These are phyloP conservation scores for Stenotaenia linearis DNA, from an alignment of 2,888 invertebrate genomes.

Conservation along the genomic window DNA sequence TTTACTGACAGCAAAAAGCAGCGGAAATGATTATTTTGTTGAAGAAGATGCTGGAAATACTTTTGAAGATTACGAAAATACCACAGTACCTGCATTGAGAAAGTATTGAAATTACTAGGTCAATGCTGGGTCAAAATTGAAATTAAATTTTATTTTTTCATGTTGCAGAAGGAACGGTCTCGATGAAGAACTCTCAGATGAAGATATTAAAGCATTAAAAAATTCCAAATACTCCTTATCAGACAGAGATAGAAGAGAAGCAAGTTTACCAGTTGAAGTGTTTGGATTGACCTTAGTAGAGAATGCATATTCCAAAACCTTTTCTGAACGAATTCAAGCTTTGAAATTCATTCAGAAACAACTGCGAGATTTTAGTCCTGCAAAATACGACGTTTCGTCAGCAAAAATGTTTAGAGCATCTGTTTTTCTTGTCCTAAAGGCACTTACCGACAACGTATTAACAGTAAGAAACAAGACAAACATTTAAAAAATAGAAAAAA, in stretches of 20 bases:
- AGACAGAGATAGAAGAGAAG: conserved; percentile 55
- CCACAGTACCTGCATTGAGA: conserved; percentile 73
- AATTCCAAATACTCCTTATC: conserved; percentile 44
- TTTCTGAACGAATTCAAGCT: conserved; percentile 82
- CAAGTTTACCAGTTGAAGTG: conserved; percentile 80
- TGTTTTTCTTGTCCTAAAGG: conserved; percentile 68
- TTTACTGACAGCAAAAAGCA: not conserved
- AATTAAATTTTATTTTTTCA: not conserved
- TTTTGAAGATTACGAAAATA: conserved; percentile 81
- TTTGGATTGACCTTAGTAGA: conserved; percentile 87
- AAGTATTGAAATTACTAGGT: conserved; percentile 58
- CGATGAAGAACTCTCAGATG: conserved; percentile 18
- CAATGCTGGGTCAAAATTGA: too few species aligned
- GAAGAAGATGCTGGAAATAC: conserved; percentile 46
- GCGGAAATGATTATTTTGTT: not conserved
- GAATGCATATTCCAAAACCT: conserved; percentile 83
- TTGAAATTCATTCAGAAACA: conserved; percentile 59
- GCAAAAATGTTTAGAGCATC: conserved; percentile 79
- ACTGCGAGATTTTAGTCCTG: conserved; percentile 49
- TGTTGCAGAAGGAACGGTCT: not conserved
- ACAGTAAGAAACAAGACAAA: conserved; percentile 31
- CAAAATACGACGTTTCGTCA: conserved; percentile 44
- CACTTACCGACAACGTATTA: conserved; percentile 74
- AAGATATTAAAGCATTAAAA: conserved; percentile 34
- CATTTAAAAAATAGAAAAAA: not conserved